These are phyloP conservation scores for Oryctes rhinoceros DNA, from an alignment of 1,140 invertebrate genomes.

Conservation along the genomic window DNA sequence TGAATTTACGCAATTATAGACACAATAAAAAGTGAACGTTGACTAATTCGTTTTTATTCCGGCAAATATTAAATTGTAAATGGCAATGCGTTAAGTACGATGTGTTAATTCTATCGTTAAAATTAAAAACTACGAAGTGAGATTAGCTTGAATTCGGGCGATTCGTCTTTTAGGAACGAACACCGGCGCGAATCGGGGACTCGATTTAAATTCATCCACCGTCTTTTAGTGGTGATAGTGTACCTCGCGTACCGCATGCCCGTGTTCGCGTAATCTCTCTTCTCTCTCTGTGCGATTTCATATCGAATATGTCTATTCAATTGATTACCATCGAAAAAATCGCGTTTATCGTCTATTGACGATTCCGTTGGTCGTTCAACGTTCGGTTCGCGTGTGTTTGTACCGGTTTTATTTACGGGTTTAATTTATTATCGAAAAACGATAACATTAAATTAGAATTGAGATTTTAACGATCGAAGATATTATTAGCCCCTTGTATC, in stretches of 20 bases:
- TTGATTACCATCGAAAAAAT: conserved; percentile 24
- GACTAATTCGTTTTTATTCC: too few relatives aligned
- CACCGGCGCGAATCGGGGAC: too few relatives aligned
- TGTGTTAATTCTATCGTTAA: too few relatives aligned
- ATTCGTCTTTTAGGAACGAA: too few relatives aligned
- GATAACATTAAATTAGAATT: conserved; percentile 18
- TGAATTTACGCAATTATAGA: conserved; percentile 5
- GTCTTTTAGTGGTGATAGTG: background rate
- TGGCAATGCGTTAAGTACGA: too few relatives aligned
- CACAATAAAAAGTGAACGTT: too few relatives aligned
- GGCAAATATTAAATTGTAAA: too few relatives aligned
- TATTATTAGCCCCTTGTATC: background rate
- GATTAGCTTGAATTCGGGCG: too few relatives aligned
- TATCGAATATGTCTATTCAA: background rate
- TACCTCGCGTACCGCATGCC: background rate
- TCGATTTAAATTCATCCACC: too few relatives aligned
- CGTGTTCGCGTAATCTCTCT: background rate
- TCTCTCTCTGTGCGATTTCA: background rate
- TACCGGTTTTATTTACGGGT: background rate
- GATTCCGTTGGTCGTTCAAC: background rate
- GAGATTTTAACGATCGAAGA: background rate
- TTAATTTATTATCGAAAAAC: background rate
- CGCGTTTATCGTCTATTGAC: conserved; percentile 23
- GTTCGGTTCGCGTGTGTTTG: background rate
- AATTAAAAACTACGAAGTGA: too few relatives aligned